Evolutionary conservation across 2,888 invertebrate species (phyloP), one percentile per base, ranked within the genome.

Genomic region (Pyrrhia umbra): DNA sequence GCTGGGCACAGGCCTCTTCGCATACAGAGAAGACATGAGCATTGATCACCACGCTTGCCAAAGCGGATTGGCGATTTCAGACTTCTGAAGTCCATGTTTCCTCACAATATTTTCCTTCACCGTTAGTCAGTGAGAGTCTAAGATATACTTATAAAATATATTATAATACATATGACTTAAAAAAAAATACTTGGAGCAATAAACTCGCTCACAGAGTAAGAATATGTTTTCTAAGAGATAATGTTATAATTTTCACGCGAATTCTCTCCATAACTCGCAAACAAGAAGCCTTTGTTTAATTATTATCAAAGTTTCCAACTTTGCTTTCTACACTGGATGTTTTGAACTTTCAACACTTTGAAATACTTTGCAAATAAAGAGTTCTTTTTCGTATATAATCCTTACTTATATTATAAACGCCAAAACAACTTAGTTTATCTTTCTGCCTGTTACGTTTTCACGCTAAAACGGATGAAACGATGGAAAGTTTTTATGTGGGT

Each of bases 221-320:
- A 58, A 61, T 46, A 55, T 21, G 6, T 37, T n/a, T 34, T 42
- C 2, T 0, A 37, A 57, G 27, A 55, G 34, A 60, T 52, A 56
- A 27, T 58, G 18, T 64, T 50, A 43, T 40, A 34, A 63, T 56
- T 61, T 58, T 47, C 23, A 16, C 6, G 20, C 10, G 18, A 63
- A 69, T 59, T 63, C 39, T 57, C 49, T 25, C 23, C 16, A 39
- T 46, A 70, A 64, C 30, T 69, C 57, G 13, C 6, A 51, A 67
- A 73, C 61, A 60, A 62, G 59, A 42, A 34, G 43, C 45, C 59
- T 68, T 69, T 71, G 66, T 68, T 68, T 67, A 60, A 70, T 74
- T n/a, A 34, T 34, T 60, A 72, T 45, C 27, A 60, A 75, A 66
- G 65, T 70, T 75, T 6, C 13, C 1, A 66, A 75, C 42, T 65